phyloP scores from a whole-genome alignment of 2,113 vertebrate species.

The Speoplatyrhinus poulsoni region DNA sequence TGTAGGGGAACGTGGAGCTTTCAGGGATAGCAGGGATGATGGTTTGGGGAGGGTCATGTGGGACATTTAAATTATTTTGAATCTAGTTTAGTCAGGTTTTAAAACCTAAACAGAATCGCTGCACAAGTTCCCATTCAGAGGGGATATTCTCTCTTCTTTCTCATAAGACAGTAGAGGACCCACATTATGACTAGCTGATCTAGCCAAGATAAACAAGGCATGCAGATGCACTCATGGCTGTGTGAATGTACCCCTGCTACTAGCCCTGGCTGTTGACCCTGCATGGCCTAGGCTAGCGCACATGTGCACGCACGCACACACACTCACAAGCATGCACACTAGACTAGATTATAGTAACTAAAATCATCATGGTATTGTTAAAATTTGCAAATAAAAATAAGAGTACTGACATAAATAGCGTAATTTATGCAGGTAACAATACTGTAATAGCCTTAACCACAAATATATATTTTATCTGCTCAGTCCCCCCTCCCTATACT shows the following conservation, averaged over 20 bases:
- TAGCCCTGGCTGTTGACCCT: conserved; percentile 37
- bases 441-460: too few species aligned
- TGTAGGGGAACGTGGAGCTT: background rate
- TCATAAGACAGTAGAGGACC: background rate
- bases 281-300: conserved; percentile 60
- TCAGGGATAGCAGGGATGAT: background rate
- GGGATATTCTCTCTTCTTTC: background rate
- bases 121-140: background rate
- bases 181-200: background rate
- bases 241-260: conserved; percentile 28
- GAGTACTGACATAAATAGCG: too few species aligned
- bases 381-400: too few species aligned
- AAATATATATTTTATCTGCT: too few species aligned
- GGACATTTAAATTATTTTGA: too few species aligned
- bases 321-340: too few species aligned
- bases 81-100: background rate
- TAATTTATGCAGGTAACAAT: too few species aligned
- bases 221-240: conserved; percentile 35
- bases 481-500: too few species aligned
- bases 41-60: too few species aligned
- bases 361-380: too few species aligned
- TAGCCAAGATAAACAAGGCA: conserved; percentile 11
- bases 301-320: background rate
- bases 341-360: too few species aligned
- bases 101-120: background rate